These are phyloP conservation scores for Gallinago stenura DNA, from an alignment of 2,797 vertebrate genomes.

Conservation along the genomic window DNA sequence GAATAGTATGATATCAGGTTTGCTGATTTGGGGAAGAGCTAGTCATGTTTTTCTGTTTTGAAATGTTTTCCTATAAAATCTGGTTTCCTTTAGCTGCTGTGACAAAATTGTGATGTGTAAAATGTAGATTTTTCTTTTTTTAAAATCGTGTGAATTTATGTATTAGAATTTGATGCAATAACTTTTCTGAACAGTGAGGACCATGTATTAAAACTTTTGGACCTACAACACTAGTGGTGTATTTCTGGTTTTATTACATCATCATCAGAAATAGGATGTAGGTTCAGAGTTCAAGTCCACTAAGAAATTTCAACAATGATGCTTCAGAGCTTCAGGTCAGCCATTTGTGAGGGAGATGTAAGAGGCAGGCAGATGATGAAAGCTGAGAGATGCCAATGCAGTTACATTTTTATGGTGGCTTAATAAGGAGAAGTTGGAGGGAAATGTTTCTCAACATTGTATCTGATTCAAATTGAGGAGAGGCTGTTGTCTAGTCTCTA, in stretches of 20 bases:
- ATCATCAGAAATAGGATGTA: background rate
- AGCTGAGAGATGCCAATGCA: background rate
- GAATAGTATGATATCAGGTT: background rate
- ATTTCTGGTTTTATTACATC: background rate
- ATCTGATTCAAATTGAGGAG: background rate
- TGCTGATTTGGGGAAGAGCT: background rate
- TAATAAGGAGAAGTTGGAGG: background rate
- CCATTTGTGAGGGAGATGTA: background rate
- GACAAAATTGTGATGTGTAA: background rate
- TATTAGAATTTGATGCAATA: slow-evolving; percentile 17
- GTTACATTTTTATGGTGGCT: background rate
- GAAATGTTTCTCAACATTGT: background rate
- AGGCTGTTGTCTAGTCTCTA: background rate
- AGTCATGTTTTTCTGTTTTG: background rate
- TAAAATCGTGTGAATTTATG: background rate
- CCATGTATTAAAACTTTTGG: slow-evolving; percentile 1
- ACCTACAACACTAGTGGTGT: background rate
- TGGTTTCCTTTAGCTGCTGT: background rate
- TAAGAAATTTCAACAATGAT: background rate
- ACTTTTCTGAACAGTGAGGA: background rate
- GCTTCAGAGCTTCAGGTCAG: background rate
- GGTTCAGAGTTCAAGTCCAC: background rate
- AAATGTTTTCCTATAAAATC: background rate
- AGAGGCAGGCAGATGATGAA: background rate
- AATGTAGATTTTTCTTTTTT: background rate